A percentile compares a stretch with the other conserved stretches of the same genome.
phyloP scores from a whole-genome alignment of 2,113 vertebrate species.

The Dromiciops gliroides region DNA sequence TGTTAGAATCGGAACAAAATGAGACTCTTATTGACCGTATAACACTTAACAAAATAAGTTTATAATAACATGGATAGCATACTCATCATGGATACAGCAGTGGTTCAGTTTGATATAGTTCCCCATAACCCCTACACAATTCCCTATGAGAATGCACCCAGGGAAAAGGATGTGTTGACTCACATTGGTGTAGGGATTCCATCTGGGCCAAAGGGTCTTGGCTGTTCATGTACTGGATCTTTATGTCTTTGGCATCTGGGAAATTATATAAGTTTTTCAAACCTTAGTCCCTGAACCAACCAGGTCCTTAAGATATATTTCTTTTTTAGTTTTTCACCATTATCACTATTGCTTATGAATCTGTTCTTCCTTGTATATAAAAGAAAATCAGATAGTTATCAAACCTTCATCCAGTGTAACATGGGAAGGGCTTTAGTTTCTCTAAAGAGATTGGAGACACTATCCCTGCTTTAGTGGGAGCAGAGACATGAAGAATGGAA shows the following conservation, averaged over 20 bases:
- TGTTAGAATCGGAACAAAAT: no score
- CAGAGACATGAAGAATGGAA: neutral
- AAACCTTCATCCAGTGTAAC: neutral
- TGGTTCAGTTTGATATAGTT: neutral
- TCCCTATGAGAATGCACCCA: neutral
- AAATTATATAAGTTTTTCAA: neutral
- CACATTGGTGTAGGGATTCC: no score
- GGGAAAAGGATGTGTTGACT: neutral
- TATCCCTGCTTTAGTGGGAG: neutral
- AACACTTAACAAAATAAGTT: no score
- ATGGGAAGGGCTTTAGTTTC: neutral
- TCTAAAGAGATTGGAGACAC: neutral
- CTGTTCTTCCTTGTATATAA: neutral
- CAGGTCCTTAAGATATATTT: neutral
- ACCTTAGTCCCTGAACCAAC: neutral
- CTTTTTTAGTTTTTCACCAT: neutral
- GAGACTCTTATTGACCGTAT: no score
- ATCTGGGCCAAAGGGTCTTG: no score
- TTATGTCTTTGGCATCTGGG: neutral
- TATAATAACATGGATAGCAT: neutral
- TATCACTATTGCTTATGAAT: neutral
- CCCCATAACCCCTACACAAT: neutral
- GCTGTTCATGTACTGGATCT: neutral
- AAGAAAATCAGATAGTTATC: neutral
- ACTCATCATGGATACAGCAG: neutral